Base-by-base conservation (phyloP, 1,140 invertebrate genomes). In the Phymorhynchus buccinoides region DNA sequence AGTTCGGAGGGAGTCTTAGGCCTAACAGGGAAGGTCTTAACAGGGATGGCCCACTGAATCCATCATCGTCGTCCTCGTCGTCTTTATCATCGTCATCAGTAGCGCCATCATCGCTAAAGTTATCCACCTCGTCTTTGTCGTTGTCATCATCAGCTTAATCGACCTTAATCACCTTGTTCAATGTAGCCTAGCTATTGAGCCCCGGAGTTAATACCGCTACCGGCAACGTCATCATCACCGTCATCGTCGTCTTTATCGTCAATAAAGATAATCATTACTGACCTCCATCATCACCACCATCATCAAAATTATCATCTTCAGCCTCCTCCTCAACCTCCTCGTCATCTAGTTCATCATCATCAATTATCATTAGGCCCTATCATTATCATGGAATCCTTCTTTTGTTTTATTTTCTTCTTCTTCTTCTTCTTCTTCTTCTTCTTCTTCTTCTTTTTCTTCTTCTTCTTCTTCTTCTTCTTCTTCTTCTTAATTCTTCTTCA, bases 91-190 rank as follows among this genome's bases (percentile, higher is more conserved):
- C 44, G 18, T 48, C 44, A 48, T 73, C 68, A 30, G 7, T 37
- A 12, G 7, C 68, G 35, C 12, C 68, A 32, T 73, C 68, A 73
- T 27, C 6, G 12, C 12, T 27, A 32, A 9, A 7, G 12, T 73
- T 27, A 12, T 32, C n/a, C 6, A 9, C 68, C 6, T 73, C 27
- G n/a, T 73, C 68, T 6, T 73, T 27, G 12, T 73, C 35, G n/a
- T 73, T 27, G 27, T 73, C 68, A 73, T 73, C 68, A 32, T 73
- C 68, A 32, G n/a, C n/a, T n/a, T n/a, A n/a, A n/a, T n/a, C n/a
- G n/a, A n/a, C n/a, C n/a, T n/a, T n/a, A n/a, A n/a, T n/a, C n/a
- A n/a, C n/a, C n/a, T n/a, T n/a, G n/a, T n/a, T n/a, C n/a, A n/a
- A n/a, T n/a, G n/a, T n/a, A n/a, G n/a, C n/a, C n/a, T n/a, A n/a